Conservation (phyloP, 2,888 invertebrate species). For the Bombylius discolor region DNA sequence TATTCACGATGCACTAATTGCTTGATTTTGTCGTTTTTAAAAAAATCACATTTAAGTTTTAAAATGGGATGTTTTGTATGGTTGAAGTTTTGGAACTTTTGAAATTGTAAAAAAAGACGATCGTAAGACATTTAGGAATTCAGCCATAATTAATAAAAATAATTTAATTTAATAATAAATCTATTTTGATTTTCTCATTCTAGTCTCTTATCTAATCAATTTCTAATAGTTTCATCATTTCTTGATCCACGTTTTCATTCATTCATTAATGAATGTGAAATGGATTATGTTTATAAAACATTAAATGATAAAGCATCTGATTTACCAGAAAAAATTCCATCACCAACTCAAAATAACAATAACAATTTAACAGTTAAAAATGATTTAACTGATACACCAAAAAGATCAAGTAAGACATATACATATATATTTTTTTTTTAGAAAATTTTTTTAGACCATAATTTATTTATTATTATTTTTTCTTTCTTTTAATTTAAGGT, state of each 20-base stretch:
- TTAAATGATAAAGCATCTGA: constrained; percentile 1
- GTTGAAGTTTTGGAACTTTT: too few species aligned
- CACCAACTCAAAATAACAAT: too few species aligned
- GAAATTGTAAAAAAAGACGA: too few species aligned
- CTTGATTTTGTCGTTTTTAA: too few species aligned
- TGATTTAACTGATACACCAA: not conserved
- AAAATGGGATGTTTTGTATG: too few species aligned
- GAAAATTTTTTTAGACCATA: not conserved
- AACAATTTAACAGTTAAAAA: not conserved
- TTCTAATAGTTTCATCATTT: constrained; percentile 21
- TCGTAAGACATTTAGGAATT: too few species aligned
- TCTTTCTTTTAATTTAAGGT: not conserved
- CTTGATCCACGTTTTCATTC: constrained; percentile 24
- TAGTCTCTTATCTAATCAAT: constrained; percentile 12
- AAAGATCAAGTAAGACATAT: not conserved
- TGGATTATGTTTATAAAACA: constrained; percentile 10
- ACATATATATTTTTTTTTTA: not conserved
- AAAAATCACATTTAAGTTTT: too few species aligned
- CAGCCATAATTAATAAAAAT: too few species aligned
- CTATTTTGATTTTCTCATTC: not conserved
- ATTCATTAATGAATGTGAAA: constrained; percentile 14
- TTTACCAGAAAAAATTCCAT: not conserved
- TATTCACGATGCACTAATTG: too few species aligned
- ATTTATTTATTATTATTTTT: not conserved
- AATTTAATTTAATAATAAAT: not conserved